Evolutionary conservation across 1,140 invertebrate species (phyloP).

Genomic region (Spodoptera frugiperda): DNA sequence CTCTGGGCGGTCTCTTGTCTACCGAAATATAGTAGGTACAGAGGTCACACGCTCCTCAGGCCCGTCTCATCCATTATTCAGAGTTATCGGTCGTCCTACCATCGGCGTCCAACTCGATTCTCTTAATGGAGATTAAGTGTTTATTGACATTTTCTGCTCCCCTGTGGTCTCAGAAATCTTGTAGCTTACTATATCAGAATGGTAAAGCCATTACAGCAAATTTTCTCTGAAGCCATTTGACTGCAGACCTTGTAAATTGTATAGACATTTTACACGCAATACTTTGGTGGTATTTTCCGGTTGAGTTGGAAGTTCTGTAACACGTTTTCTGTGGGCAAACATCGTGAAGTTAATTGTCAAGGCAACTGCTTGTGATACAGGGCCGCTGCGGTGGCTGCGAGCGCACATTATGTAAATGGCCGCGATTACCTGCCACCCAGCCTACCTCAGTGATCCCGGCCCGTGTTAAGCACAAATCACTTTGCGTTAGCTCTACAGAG

Average conservation of each 20-base stretch:
- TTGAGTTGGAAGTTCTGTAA: background rate
- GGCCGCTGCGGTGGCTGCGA: slow-evolving; percentile 1
- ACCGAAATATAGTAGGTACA: slow-evolving; percentile 56
- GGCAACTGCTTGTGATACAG: slow-evolving; percentile 15
- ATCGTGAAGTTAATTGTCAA: slow-evolving; percentile 2
- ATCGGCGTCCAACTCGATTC: slow-evolving; percentile 57
- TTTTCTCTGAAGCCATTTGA: background rate
- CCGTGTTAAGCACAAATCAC: slow-evolving; percentile 55
- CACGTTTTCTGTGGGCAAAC: background rate
- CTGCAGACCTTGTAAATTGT: background rate
- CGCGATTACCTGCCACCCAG: slow-evolving; percentile 47
- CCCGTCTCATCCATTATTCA: slow-evolving; percentile 68
- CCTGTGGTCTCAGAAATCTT: slow-evolving; percentile 28
- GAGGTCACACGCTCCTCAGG: slow-evolving; percentile 55
- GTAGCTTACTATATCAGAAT: slow-evolving; percentile 17
- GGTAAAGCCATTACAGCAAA: slow-evolving; percentile 1
- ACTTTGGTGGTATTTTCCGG: background rate
- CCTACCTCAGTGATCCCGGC: slow-evolving; percentile 43
- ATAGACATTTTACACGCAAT: background rate
- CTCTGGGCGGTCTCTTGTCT: slow-evolving; percentile 37
- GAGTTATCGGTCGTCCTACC: slow-evolving; percentile 52
- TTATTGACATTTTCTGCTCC: slow-evolving; percentile 58
- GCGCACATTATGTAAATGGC: slow-evolving; percentile 57
- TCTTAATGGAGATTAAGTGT: slow-evolving; percentile 64
- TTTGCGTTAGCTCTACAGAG: slow-evolving; percentile 47